Evolutionary conservation across 2,797 vertebrate genomes (phyloP).

Genomic region (Menidia menidia): DNA sequence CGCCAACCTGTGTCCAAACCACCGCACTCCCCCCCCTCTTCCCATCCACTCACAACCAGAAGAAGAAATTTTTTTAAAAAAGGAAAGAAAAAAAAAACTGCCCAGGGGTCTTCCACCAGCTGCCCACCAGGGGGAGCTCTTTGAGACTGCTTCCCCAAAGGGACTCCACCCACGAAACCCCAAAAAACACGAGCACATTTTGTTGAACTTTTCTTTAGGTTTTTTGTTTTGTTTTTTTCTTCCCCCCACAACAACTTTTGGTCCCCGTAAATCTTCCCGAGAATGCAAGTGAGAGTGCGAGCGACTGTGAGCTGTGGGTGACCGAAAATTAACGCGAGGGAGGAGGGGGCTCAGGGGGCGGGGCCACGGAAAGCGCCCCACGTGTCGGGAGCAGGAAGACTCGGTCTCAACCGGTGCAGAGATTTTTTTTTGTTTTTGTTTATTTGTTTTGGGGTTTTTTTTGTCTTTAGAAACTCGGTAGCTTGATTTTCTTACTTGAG

Average conservation of each 20-base stretch:
- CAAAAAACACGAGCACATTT: constrained; percentile 96
- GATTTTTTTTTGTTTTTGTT: constrained; percentile 75
- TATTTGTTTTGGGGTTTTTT: constrained; percentile 87
- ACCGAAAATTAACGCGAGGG: constrained; percentile 72
- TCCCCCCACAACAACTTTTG: too few relatives aligned
- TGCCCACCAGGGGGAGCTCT: constrained; percentile 86
- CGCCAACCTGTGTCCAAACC: constrained; percentile 76
- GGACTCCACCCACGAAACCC: constrained; percentile 94
- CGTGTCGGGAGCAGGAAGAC: constrained; percentile 62
- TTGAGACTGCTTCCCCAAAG: constrained; percentile 78
- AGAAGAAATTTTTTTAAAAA: background rate
- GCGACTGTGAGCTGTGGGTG: constrained; percentile 78
- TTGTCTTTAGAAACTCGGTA: constrained; percentile 97
- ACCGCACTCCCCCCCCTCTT: constrained; percentile 41
- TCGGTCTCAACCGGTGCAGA: constrained; percentile 93
- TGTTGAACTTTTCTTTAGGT: constrained; percentile 34
- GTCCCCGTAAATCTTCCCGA: constrained; percentile 50
- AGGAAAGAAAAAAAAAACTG: constrained; percentile 81
- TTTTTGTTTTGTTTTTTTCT: too few relatives aligned
- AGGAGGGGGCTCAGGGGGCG: constrained; percentile 11
- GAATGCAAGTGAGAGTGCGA: constrained; percentile 79
- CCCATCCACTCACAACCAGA: constrained; percentile 35
- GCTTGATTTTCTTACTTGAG: constrained; percentile 99
- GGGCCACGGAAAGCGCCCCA: constrained; percentile 49
- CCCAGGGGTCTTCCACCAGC: constrained; percentile 97